phyloP scores from a whole-genome alignment of 2,797 vertebrate species.

The Rousettus madagascariensis region DNA sequence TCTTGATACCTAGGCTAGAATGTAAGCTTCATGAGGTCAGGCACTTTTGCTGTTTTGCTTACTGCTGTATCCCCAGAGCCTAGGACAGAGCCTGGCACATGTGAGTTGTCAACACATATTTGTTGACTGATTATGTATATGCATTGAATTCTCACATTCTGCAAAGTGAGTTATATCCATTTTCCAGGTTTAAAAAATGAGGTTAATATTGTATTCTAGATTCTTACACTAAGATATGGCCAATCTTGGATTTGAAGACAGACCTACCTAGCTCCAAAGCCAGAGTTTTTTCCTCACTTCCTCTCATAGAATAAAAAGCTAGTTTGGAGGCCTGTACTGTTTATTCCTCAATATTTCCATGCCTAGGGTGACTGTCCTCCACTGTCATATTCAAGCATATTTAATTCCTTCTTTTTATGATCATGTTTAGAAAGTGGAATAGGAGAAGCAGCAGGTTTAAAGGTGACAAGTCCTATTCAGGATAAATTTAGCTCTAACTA shows the following conservation, averaged over 20 bases:
- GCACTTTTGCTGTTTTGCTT: neutral
- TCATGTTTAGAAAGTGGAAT: neutral
- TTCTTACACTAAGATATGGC: neutral
- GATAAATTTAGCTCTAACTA: neutral
- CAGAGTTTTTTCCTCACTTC: neutral
- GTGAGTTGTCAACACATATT: neutral
- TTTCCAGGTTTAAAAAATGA: neutral
- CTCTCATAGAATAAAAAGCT: neutral
- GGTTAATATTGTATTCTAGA: neutral
- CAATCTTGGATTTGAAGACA: neutral
- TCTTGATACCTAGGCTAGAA: neutral
- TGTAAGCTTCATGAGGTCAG: neutral
- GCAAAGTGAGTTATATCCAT: neutral
- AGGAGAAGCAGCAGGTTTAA: neutral
- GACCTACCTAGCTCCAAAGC: neutral
- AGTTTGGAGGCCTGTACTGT: neutral
- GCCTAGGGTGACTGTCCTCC: neutral
- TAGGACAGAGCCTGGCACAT: neutral
- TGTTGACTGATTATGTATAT: neutral
- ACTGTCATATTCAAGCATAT: neutral
- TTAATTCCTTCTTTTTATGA: neutral
- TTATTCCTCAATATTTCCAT: slow-evolving; percentile 16
- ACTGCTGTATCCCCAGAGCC: neutral
- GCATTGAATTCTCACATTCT: neutral
- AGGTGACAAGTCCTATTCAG: neutral